Evolutionary conservation across 2,797 vertebrate genomes (phyloP).

Genomic region (Sardinella longiceps): DNA sequence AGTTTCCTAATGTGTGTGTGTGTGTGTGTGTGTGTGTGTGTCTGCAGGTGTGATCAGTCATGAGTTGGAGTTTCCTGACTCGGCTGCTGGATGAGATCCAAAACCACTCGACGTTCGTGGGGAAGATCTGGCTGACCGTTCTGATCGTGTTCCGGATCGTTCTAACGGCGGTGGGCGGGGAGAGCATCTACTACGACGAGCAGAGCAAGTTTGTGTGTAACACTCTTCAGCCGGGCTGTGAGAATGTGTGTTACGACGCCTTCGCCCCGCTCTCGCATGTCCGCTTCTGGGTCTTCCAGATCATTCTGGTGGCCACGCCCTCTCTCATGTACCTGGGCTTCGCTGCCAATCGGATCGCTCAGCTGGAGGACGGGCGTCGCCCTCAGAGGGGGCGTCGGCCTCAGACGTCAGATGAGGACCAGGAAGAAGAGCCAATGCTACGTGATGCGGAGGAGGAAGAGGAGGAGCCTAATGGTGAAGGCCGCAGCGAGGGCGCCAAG

Average conservation of each 20-base stretch:
- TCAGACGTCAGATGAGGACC: conserved; percentile 76
- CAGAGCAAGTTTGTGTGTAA: conserved; percentile 96
- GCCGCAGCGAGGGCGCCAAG: conserved; percentile 62
- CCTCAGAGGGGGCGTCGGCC: too few species aligned
- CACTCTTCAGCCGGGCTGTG: conserved; percentile 90
- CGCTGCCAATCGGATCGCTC: conserved; percentile 90
- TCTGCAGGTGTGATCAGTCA: conserved; percentile 57
- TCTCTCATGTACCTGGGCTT: conserved; percentile 93
- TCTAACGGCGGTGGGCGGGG: conserved; percentile 91
- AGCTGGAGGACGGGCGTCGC: conserved; percentile 73
- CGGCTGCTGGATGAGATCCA: conserved; percentile 95
- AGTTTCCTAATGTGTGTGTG: too few species aligned
- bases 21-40: too few species aligned
- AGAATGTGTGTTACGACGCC: conserved; percentile 93
- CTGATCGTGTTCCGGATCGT: conserved; percentile 94
- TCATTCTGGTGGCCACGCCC: conserved; percentile 88
- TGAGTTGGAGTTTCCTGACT: conserved; percentile 98
- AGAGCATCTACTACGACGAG: conserved; percentile 95
- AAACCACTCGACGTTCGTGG: conserved; percentile 96
- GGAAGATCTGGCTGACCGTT: conserved; percentile 93
- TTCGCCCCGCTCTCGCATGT: conserved; percentile 94
- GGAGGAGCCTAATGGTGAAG: conserved; percentile 16
- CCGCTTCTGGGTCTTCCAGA: conserved; percentile 97
- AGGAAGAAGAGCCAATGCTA: conserved; percentile 82
- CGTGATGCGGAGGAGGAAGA: conserved; percentile 78